Evolutionary conservation across 1,140 invertebrate genomes (phyloP).

Genomic region (Muscidifurax raptorellus): DNA sequence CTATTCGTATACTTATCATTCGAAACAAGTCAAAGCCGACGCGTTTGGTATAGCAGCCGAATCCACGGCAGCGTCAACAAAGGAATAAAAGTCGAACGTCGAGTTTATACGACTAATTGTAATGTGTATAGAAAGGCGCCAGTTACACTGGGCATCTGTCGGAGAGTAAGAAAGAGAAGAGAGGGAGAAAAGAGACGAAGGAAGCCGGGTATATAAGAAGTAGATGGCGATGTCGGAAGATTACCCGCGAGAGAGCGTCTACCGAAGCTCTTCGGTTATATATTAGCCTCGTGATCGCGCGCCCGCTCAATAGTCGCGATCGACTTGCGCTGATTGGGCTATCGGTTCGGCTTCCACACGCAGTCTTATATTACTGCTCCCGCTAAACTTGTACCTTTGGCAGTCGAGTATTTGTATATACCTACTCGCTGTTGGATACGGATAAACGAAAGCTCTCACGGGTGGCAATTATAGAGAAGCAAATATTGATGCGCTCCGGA

Average conservation of each 20-base stretch:
- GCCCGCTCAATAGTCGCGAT: conserved; percentile 34
- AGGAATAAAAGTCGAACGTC: not conserved
- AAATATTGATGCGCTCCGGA: not conserved
- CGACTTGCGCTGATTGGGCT: not conserved
- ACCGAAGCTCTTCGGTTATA: conserved; percentile 8
- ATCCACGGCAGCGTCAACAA: not conserved
- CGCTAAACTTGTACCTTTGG: conserved; percentile 11
- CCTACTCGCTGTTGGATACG: not conserved
- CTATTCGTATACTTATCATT: not conserved
- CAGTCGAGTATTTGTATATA: not conserved
- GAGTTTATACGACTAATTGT: not conserved
- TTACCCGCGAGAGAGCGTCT: conserved; percentile 14
- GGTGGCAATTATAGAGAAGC: not conserved
- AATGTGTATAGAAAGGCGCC: not conserved
- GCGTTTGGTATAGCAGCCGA: not conserved
- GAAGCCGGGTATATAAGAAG: not conserved
- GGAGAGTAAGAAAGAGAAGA: not conserved
- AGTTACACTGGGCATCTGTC: not conserved
- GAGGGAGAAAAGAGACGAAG: not conserved
- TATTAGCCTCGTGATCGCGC: conserved; percentile 27
- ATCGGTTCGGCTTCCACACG: not conserved
- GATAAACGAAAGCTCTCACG: not conserved
- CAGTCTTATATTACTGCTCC: not conserved
- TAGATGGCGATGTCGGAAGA: conserved; percentile 46
- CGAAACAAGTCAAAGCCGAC: not conserved